Conservation (phyloP, 2,797 vertebrate species). For the Alosa sapidissima region DNA sequence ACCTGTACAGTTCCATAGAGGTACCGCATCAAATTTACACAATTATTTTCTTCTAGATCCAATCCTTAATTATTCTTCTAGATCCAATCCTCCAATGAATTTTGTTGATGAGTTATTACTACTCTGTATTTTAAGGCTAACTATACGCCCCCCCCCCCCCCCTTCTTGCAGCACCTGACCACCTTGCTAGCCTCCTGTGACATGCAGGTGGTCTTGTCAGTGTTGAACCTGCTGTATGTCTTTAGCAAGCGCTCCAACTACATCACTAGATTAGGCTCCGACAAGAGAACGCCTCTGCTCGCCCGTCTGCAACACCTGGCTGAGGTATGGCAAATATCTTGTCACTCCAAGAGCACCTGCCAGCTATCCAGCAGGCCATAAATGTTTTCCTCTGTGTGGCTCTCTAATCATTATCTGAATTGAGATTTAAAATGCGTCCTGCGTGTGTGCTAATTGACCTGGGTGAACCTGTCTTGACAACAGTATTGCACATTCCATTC, state of each 20-base stretch:
- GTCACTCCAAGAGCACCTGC: background rate
- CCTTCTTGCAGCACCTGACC: constrained; percentile 86
- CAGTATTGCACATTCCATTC: constrained; percentile 38
- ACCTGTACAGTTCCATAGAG: constrained; percentile 98
- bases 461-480: constrained; percentile 34
- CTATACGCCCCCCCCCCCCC: constrained; percentile 10
- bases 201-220: constrained; percentile 98
- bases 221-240: constrained; percentile 96
- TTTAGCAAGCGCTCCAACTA: constrained; percentile 99
- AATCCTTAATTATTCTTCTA: background rate
- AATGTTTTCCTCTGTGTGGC: background rate
- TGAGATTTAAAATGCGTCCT: background rate
- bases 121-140: background rate
- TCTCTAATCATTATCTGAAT: background rate
- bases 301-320: constrained; percentile 95
- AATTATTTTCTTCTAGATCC: background rate
- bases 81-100: background rate
- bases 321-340: constrained; percentile 75
- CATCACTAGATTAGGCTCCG: constrained; percentile 93
- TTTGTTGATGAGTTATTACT: background rate
- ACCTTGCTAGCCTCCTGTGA: constrained; percentile 95
- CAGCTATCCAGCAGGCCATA: background rate
- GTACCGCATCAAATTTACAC: constrained; percentile 61
- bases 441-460: constrained; percentile 37
- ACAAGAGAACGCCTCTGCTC: constrained; percentile 91